phyloP scores from a whole-genome alignment of 2,888 invertebrate genomes.

The Dione juno region DNA sequence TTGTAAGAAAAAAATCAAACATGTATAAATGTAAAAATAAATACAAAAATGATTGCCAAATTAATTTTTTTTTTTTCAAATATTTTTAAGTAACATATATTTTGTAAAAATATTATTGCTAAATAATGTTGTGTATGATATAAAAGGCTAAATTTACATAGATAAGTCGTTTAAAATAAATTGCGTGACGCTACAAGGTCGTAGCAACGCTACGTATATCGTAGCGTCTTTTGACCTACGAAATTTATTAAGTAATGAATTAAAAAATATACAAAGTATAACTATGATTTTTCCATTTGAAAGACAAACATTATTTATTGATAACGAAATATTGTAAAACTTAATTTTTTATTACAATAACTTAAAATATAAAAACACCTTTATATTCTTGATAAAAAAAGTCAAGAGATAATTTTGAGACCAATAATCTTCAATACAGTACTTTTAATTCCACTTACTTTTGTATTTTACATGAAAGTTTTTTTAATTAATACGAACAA shows the following conservation, averaged over 20 bases:
- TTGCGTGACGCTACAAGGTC: slow-evolving; percentile 34
- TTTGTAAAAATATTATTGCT: background rate
- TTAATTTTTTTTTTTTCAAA: background rate
- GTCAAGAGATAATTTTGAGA: background rate
- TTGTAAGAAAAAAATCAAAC: too few relatives aligned
- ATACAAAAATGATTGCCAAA: background rate
- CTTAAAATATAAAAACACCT: background rate
- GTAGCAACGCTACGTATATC: slow-evolving; percentile 40
- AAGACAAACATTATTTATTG: too few relatives aligned
- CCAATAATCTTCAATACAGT: slow-evolving; percentile 12
- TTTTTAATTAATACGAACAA: slow-evolving; percentile 34
- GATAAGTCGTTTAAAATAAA: slow-evolving; percentile 31
- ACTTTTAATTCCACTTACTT: slow-evolving; percentile 2
- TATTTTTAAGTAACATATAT: too few relatives aligned
- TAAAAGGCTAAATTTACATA: slow-evolving; percentile 15
- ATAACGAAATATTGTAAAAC: too few relatives aligned
- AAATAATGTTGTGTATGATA: background rate
- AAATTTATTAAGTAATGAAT: slow-evolving; percentile 25
- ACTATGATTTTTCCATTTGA: background rate
- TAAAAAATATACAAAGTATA: background rate
- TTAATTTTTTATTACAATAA: background rate
- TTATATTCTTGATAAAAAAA: background rate
- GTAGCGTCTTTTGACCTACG: slow-evolving; percentile 30
- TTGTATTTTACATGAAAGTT: slow-evolving; percentile 13
- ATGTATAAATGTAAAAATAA: too few relatives aligned